Base-by-base conservation (phyloP, 2,113 vertebrate species). In the Tringa solitaria region DNA sequence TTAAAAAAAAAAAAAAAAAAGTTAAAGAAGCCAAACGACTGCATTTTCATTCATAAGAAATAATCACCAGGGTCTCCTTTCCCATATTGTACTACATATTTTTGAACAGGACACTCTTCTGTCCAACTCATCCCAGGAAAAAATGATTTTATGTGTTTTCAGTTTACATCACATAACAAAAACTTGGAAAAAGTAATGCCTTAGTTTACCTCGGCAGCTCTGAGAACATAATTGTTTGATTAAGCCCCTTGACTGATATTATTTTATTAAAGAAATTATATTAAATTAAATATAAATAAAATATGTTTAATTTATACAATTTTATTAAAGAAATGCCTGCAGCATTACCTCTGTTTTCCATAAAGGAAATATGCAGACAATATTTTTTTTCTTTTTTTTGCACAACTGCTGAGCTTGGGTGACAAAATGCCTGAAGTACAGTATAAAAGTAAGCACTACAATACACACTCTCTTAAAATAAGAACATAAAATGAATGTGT, bases 291-390 rank as follows among this genome's bases (percentile, higher is more conserved):
- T 32, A 41, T 9, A 41, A 41, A 64, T 64, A 19, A 64, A 64
- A 64, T 64, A 30, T 4, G 14, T 22, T 45, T 45, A 32, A 46
- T 43, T 56, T 13, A 22, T 9, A 35, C 32, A 0, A 23, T 23
- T 65, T 84, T 26, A 37, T 43, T 48, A 30, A 21, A 78, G 5
- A 48, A 70, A 45, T 33, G 1, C 8, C 23, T 64, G 19, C 9
- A 48, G 10, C 1, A 32, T 70, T 37, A 61, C 2, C 0, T n/a
- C 5, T 76, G 2, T 2, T 87, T 75, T 73, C 51, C 3, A 12
- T 13, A 50, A n/a, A 2, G 14, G 75, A 94, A 59, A 39, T 5
- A 54, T 10, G 4, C 8, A 54, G 3, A 20, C 6, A 2, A 1
- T 19, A 6, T 41, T 46, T 50, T 33, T 12, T 2, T 9, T 24